These are phyloP conservation scores for Limosa lapponica DNA, from an alignment of 2,797 vertebrate genomes.

Conservation along the genomic window DNA sequence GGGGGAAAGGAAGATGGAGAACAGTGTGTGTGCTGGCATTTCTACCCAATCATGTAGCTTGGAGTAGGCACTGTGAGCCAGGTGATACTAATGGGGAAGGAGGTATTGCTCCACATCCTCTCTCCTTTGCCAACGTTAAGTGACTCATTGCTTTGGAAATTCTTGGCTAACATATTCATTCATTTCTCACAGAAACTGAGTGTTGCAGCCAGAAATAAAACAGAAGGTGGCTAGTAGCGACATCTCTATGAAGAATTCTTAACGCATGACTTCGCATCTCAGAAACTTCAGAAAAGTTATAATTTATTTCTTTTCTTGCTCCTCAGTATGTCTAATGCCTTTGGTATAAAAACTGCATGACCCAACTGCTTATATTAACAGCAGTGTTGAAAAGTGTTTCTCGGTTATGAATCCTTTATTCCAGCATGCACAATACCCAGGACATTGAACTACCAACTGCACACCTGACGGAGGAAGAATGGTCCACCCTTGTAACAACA, in stretches of 20 bases:
- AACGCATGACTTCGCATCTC: not conserved
- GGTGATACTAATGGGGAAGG: constrained; percentile 21
- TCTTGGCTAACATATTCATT: constrained; percentile 44
- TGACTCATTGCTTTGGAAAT: constrained; percentile 56
- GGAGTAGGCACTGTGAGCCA: not conserved
- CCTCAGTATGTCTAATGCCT: not conserved
- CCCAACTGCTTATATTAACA: not conserved
- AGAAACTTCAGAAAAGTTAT: constrained; percentile 43
- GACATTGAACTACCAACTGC: not conserved
- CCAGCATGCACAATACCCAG: not conserved
- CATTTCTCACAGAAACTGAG: constrained; percentile 36
- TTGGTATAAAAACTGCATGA: not conserved
- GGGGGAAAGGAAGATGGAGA: not conserved
- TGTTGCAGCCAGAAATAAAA: constrained; percentile 48
- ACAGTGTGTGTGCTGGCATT: not conserved
- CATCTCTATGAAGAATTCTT: constrained; percentile 19
- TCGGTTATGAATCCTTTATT: not conserved
- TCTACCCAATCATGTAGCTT: not conserved
- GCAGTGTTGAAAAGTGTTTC: not conserved
- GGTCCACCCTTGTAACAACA: not conserved
- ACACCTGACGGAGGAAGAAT: not conserved
- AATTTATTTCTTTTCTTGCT: constrained; percentile 14
- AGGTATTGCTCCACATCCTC: not conserved
- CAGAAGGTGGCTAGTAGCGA: not conserved
- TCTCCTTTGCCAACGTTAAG: not conserved